These are phyloP conservation scores for Cherax destructor DNA, from an alignment of 1,140 invertebrate genomes.

Conservation along the genomic window DNA sequence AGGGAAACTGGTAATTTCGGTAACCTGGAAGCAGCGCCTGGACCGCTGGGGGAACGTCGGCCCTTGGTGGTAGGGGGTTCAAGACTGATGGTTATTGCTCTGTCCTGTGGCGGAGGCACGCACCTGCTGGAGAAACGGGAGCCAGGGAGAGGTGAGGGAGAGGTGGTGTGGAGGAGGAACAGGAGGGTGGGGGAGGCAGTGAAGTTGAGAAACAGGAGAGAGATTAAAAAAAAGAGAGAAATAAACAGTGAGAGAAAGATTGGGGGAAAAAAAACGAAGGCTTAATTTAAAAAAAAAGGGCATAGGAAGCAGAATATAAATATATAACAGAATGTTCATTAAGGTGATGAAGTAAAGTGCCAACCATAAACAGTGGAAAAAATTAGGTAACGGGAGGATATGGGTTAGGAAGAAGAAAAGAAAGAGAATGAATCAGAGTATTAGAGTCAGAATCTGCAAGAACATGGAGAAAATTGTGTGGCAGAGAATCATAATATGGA, in stretches of 20 bases:
- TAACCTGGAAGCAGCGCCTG: slow-evolving; percentile 7
- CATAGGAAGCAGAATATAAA: background rate
- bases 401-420: background rate
- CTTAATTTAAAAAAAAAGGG: background rate
- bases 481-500: background rate
- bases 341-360: background rate
- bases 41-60: background rate
- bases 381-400: background rate
- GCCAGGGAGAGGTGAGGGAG: background rate
- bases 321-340: too few relatives aligned
- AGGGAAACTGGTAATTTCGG: background rate
- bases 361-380: background rate
- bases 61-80: slow-evolving; percentile 31
- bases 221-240: background rate
- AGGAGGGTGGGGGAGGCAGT: background rate
- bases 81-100: slow-evolving; percentile 58
- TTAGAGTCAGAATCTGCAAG: slow-evolving; percentile 3
- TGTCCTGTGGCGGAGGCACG: slow-evolving; percentile 31
- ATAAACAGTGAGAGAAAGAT: background rate
- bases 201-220: background rate
- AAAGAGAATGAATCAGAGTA: background rate
- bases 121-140: slow-evolving; percentile 50
- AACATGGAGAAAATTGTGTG: background rate
- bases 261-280: background rate
- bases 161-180: background rate